A percentile compares a stretch with the other conserved stretches of the same genome.
These are phyloP conservation scores for Potamarius usumacintae DNA, from an alignment of 2,113 vertebrate species.

Conservation along the genomic window DNA sequence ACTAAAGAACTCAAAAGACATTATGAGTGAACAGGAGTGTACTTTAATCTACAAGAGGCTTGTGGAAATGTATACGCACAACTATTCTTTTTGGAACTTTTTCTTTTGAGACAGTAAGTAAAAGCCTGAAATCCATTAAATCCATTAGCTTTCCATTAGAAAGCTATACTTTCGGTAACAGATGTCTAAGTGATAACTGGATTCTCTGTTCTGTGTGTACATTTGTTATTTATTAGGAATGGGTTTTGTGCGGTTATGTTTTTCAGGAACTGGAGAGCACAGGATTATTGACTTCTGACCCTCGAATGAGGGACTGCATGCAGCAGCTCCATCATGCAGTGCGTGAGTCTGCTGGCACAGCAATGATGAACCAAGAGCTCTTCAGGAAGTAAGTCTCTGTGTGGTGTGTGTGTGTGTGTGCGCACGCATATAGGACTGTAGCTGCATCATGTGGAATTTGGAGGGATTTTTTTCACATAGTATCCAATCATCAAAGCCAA, in stretches of 20 bases:
- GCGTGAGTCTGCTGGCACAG: slow-evolving; percentile 70
- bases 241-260: background rate
- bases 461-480: background rate
- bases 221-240: background rate
- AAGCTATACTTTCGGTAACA: background rate
- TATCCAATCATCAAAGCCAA: background rate
- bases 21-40: background rate
- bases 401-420: slow-evolving; percentile 21
- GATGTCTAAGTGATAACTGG: background rate
- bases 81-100: background rate
- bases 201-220: background rate
- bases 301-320: slow-evolving; percentile 81
- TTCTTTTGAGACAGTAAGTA: background rate
- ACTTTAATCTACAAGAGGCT: background rate
- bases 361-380: slow-evolving; percentile 80
- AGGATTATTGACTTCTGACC: slow-evolving; percentile 82
- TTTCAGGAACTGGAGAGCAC: slow-evolving; percentile 79
- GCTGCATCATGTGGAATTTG: background rate
- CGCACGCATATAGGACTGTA: background rate
- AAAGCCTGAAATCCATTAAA: background rate
- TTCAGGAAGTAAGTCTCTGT: slow-evolving; percentile 77
- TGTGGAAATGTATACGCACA: background rate
- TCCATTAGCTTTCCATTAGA: too few relatives aligned
- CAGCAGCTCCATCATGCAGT: slow-evolving; percentile 71
- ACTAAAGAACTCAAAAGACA: background rate